Base-by-base conservation (phyloP, 2,888 invertebrate genomes). In the Halictus quadricinctus region DNA sequence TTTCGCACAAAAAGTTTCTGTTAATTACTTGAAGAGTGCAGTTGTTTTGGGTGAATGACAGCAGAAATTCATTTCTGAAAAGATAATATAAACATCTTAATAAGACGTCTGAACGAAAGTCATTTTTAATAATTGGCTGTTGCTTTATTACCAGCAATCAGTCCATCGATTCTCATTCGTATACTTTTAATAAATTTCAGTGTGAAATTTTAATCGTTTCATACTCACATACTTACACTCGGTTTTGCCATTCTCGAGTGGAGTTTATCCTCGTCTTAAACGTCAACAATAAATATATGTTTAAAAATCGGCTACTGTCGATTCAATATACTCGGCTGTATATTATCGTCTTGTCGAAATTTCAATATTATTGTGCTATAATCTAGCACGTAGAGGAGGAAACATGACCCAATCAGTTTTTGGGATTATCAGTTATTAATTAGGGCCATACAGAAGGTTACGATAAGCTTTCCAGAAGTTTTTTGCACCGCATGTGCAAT, bases 341-440 rank as follows among this genome's bases (percentile, higher is more conserved):
- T 15, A 25, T 64, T 15, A 64, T 21, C 21, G 36, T 18, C 5
- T 69, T 21, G 36, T 36, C 36, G 21, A 69, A 69, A 41, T 36
- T 69, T 36, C 36, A 36, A 66, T 29, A 36, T 66, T 25, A 64
- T 29, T 64, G 10, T 41, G 36, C 4, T 36, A 21, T 4, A 69
- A 36, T 69, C 66, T 36, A 10, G 21, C 18, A 41, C 66, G 12
- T 69, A 5, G 18, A 29, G 6, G 29, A 64, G 29, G 64, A 64
- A 64, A 29, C 21, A 21, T 69, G 2, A 41, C 18, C 4, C 36
- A 21, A 69, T 69, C 66, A 41, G 10, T 69, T 69, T 36, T 41
- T 64, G 64, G 29, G 64, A 41, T 69, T 69, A 69, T 69, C 66
- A 69, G 21, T 69, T 36, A 21, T 21, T 69, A 69, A 69, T 36